phyloP scores from a whole-genome alignment of 2,888 invertebrate genomes.

The Eupithecia subfuscata region DNA sequence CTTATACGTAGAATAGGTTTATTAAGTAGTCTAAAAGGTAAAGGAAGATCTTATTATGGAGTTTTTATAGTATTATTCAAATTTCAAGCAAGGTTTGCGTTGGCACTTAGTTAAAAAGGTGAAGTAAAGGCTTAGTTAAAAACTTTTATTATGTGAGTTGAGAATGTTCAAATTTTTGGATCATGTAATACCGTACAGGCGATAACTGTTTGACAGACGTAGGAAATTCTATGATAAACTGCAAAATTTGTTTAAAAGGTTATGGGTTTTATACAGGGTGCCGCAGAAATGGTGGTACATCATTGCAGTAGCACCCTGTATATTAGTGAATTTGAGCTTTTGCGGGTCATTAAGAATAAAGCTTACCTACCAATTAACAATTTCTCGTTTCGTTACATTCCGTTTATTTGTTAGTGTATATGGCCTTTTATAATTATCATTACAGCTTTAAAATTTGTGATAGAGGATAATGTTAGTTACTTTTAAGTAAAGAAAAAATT shows the following conservation, averaged over 20 bases:
- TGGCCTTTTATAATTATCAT: slow-evolving; percentile 3
- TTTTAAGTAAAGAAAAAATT: not conserved
- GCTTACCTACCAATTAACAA: not conserved
- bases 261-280: not conserved
- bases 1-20: not conserved
- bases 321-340: too few relatives aligned
- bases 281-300: too few relatives aligned
- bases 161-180: not conserved
- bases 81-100: not conserved
- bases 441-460: slow-evolving; percentile 16
- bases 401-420: not conserved
- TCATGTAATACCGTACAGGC: not conserved
- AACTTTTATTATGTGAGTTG: not conserved
- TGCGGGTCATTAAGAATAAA: too few relatives aligned
- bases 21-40: not conserved
- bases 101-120: not conserved
- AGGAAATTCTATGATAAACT: not conserved
- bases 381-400: not conserved
- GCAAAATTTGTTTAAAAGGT: not conserved
- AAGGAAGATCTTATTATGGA: not conserved
- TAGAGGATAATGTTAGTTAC: slow-evolving; percentile 1
- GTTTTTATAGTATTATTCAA: not conserved
- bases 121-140: too few relatives aligned
- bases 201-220: not conserved
- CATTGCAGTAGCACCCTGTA: too few relatives aligned